Conservation (phyloP, 2,113 vertebrate species). For the Zosterops pallidus region DNA sequence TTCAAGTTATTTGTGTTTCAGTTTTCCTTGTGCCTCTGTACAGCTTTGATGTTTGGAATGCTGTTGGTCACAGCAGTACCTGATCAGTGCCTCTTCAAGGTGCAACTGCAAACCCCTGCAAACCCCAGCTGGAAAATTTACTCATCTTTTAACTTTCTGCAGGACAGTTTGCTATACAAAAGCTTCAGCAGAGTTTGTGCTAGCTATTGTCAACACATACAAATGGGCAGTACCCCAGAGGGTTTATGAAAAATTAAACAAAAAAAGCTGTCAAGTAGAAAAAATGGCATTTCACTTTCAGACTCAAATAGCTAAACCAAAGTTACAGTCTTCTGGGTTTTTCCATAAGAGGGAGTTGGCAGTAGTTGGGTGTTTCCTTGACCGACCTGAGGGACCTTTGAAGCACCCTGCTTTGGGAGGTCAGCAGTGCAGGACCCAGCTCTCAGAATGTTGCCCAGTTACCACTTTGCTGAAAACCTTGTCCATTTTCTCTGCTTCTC, state of each 20-base stretch:
- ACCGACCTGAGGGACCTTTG: neutral
- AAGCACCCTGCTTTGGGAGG: neutral
- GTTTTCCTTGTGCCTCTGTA: neutral
- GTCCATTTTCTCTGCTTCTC: neutral
- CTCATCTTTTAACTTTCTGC: neutral
- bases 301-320: neutral
- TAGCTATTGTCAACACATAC: neutral
- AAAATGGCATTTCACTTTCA: neutral
- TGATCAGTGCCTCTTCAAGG: neutral
- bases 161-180: neutral
- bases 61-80: neutral
- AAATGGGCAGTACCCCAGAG: neutral
- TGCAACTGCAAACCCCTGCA: neutral
- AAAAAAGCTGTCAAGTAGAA: neutral
- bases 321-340: neutral
- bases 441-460: neutral
- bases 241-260: neutral
- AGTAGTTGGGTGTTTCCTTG: neutral
- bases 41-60: neutral
- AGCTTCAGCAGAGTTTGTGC: neutral
- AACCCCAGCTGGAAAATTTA: neutral
- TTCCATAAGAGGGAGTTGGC: neutral
- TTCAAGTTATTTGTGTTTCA: neutral
- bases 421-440: neutral
- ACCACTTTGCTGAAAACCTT: neutral